Conservation (phyloP, 1,140 invertebrate species). For the Paramacrobiotus metropolitanus region DNA sequence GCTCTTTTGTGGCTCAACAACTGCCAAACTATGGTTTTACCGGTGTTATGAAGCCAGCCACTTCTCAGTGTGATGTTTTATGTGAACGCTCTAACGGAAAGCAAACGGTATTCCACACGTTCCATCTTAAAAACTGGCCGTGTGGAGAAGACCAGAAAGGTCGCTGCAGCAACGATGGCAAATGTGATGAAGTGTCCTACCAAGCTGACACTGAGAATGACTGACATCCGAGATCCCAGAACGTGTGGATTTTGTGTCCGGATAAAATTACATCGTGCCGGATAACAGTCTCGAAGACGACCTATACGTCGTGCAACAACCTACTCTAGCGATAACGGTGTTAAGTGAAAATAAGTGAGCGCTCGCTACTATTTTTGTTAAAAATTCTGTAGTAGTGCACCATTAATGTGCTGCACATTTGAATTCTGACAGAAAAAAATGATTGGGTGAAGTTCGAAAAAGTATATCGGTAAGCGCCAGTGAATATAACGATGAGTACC, state of each 20-base stretch:
- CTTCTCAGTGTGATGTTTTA: not conserved
- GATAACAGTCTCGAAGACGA: no score
- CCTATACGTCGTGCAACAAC: no score
- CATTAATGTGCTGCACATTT: no score
- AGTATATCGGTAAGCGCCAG: no score
- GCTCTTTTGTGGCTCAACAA: not conserved
- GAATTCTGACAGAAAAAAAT: not conserved
- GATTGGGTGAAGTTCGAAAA: no score
- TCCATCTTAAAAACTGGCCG: constrained; percentile 1
- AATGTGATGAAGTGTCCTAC: not conserved
- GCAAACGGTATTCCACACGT: not conserved
- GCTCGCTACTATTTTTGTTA: no score
- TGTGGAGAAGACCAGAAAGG: not conserved
- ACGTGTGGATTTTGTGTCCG: not conserved
- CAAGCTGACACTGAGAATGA: not conserved
- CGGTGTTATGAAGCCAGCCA: not conserved
- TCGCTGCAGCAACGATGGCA: constrained; percentile 1
- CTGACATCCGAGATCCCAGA: not conserved
- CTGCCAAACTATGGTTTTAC: not conserved
- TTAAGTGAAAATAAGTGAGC: not conserved
- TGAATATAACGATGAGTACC: no score
- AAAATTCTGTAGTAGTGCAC: not conserved
- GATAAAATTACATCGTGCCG: not conserved
- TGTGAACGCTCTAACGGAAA: not conserved
- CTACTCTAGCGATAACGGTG: no score